Percentiles rank a stretch among this genome's conserved stretches.
phyloP scores from a whole-genome alignment of 2,888 invertebrate genomes.

The Archaeoteleia sp. region DNA sequence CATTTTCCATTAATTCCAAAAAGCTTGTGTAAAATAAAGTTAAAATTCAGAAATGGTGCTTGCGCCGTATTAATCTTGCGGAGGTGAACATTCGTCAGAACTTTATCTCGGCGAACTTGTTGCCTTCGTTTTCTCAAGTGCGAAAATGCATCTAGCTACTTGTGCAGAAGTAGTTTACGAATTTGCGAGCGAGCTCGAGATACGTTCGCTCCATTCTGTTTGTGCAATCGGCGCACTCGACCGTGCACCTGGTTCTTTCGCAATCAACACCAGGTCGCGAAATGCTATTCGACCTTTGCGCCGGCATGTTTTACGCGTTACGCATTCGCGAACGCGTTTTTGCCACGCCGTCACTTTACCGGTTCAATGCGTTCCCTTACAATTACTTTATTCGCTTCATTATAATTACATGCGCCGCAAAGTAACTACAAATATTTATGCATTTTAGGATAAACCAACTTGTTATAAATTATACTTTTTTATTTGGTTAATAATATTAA shows the following conservation, averaged over 20 bases:
- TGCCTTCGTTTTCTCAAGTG: not conserved
- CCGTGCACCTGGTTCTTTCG: slow-evolving; percentile 40
- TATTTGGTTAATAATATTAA: too few species aligned
- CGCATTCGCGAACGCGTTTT: slow-evolving; percentile 32
- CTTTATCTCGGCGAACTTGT: not conserved
- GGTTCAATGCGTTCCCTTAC: slow-evolving; percentile 15
- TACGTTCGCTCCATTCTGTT: slow-evolving; percentile 26
- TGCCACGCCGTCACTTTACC: slow-evolving; percentile 20
- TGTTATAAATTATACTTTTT: too few species aligned
- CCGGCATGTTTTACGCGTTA: slow-evolving; percentile 42
- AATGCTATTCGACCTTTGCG: slow-evolving; percentile 44
- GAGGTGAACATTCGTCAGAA: slow-evolving; percentile 6
- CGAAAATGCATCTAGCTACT: not conserved
- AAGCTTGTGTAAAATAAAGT: not conserved
- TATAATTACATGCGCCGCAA: not conserved
- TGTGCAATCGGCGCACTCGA: slow-evolving; percentile 39
- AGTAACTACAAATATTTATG: slow-evolving; percentile 8
- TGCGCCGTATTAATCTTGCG: not conserved
- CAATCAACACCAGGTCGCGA: slow-evolving; percentile 40
- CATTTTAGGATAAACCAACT: slow-evolving; percentile 13
- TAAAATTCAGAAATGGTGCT: not conserved
- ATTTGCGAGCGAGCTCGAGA: slow-evolving; percentile 18
- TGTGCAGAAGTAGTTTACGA: slow-evolving; percentile 6
- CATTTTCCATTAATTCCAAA: too few species aligned
- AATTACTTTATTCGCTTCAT: slow-evolving; percentile 1